These are phyloP conservation scores for Cottoperca gobio DNA, from an alignment of 2,797 vertebrate genomes.

Conservation along the genomic window DNA sequence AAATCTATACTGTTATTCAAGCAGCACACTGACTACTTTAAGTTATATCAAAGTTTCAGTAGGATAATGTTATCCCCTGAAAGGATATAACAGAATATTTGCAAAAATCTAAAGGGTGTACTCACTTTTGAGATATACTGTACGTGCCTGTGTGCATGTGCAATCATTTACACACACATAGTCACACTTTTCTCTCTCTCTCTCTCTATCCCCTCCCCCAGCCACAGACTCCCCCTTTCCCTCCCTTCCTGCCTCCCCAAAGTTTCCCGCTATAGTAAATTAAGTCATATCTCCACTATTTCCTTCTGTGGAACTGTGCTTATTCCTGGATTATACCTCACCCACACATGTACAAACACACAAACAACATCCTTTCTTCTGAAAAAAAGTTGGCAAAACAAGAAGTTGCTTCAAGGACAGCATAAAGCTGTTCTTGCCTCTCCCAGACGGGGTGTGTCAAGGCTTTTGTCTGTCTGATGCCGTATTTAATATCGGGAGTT, in stretches of 20 bases:
- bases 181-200: background rate
- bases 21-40: too few relatives aligned
- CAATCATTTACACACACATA: conserved; percentile 14
- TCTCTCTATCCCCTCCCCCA: conserved; percentile 43
- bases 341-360: conserved; percentile 19
- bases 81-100: too few relatives aligned
- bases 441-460: conserved; percentile 68
- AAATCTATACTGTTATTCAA: too few relatives aligned
- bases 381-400: conserved; percentile 4
- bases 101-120: too few relatives aligned
- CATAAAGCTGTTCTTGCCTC: conserved; percentile 46
- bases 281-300: conserved; percentile 52
- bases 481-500: conserved; percentile 72
- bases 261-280: conserved; percentile 57
- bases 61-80: too few relatives aligned
- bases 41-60: too few relatives aligned
- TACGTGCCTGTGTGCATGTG: conserved; percentile 50
- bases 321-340: conserved; percentile 64
- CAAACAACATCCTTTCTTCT: background rate
- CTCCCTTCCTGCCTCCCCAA: conserved; percentile 14
- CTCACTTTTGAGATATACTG: too few relatives aligned
- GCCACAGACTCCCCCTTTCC: conserved; percentile 16
- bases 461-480: conserved; percentile 69
- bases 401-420: conserved; percentile 42
- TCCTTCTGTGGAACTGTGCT: conserved; percentile 72